These are phyloP conservation scores for Melanaphis sacchari DNA, from an alignment of 1,140 invertebrate species.

Conservation along the genomic window DNA sequence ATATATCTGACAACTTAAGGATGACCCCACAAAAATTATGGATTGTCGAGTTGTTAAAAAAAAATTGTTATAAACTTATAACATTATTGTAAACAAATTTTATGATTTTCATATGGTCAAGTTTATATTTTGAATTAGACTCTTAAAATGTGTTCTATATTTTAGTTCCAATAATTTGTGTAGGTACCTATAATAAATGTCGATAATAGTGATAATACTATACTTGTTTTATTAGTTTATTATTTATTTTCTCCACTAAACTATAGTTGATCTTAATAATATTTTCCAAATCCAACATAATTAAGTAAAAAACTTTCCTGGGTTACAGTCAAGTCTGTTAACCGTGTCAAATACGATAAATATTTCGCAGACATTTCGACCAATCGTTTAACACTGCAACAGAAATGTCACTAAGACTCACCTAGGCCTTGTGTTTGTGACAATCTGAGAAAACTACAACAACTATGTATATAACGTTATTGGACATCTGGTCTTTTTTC, in stretches of 20 bases:
- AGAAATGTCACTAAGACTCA: neutral
- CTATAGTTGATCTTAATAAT: neutral
- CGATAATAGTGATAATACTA: neutral
- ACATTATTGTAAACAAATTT: neutral
- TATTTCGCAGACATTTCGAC: neutral
- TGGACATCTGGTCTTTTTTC: neutral
- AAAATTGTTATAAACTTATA: neutral
- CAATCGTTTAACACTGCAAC: neutral
- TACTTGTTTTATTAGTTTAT: neutral
- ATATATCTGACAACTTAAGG: neutral
- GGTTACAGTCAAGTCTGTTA: neutral
- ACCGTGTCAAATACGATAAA: neutral
- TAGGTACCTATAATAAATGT: neutral
- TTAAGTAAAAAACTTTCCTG: neutral
- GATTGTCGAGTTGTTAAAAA: neutral
- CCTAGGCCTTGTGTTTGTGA: neutral
- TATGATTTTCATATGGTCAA: neutral
- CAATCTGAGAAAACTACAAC: neutral
- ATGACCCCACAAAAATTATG: neutral
- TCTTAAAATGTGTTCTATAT: neutral
- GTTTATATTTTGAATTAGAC: neutral
- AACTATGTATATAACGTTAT: neutral
- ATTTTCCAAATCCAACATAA: neutral
- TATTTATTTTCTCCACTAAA: neutral
- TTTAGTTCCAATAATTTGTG: neutral